Base-by-base conservation (phyloP, 2,113 vertebrate genomes). In the Sinosuthora webbiana region DNA sequence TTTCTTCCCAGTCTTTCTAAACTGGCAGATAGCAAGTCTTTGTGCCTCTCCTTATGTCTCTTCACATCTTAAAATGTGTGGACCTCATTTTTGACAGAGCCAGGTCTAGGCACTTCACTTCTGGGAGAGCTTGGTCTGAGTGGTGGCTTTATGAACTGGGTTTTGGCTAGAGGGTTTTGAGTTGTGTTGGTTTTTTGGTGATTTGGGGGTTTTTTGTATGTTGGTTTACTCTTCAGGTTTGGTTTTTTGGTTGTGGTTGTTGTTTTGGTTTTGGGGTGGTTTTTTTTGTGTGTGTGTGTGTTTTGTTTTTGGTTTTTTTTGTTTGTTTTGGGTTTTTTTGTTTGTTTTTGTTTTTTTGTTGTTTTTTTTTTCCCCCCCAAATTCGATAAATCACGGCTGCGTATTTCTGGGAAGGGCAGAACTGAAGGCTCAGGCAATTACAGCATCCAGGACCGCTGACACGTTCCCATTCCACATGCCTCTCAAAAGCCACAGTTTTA, bases 391-490 rank as follows among this genome's bases (percentile, higher is more conserved):
- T 10, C 3, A 7, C 1, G 4, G 9, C n/a, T 74, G 23, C 1
- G 0, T 59, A 30, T 10, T 57, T 45, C 15, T 50, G 31, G 15
- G 37, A 16, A 57, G 31, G 10, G 15, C 16, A 28, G 37, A n/a
- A 39, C 16, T 41, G 55, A 44, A 73, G 20, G 5, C 9, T 11
- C 13, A 10, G 19, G 17, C 37, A 39, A 8, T 30, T 55, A 6
- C 4, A 25, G 33, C 11, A 21, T 3, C 23, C 14, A 10, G 21
- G 19, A 11, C 23, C 20, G 35, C 8, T 62, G 45, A 45, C 28
- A 19, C 7, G 4, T 23, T 67, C 9, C 28, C 0, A 0, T 8
- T 30, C 69, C 25, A 3, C 0, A 0, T 24, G 11, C 13, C 3
- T 11, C 6, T 41, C 30, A 27, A 55, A 63, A 67, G 14, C 6